phyloP scores from a whole-genome alignment of 2,797 vertebrate species.

The Chromobotia macracanthus region DNA sequence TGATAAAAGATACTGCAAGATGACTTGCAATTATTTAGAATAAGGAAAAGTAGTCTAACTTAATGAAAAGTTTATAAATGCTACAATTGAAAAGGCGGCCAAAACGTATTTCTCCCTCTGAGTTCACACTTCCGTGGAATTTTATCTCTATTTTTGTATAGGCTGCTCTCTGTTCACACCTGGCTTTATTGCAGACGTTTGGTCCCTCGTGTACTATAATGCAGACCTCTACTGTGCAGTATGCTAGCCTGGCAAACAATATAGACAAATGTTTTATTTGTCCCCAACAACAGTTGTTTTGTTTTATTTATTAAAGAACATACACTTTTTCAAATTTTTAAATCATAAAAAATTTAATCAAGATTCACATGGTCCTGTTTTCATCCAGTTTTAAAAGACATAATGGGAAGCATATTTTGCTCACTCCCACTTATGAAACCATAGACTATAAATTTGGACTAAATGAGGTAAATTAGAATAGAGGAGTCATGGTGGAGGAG shows the following conservation, averaged over 20 bases:
- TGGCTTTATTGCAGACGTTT: background rate
- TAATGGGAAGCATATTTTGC: no score
- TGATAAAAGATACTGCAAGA: background rate
- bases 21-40: background rate
- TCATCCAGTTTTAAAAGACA: no score
- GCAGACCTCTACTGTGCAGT: background rate
- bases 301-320: background rate
- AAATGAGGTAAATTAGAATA: no score
- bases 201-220: background rate
- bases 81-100: background rate
- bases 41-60: no score
- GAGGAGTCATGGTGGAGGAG: no score
- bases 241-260: background rate
- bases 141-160: background rate
- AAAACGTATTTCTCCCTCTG: background rate
- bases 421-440: no score
- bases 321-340: background rate
- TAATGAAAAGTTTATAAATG: background rate
- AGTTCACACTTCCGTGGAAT: background rate
- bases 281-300: background rate
- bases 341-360: background rate
- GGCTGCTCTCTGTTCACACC: background rate
- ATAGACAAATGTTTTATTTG: background rate
- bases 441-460: no score
- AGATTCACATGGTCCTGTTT: no score